Evolutionary conservation across 2,888 invertebrate species (phyloP).

Genomic region (Cabera pusaria): DNA sequence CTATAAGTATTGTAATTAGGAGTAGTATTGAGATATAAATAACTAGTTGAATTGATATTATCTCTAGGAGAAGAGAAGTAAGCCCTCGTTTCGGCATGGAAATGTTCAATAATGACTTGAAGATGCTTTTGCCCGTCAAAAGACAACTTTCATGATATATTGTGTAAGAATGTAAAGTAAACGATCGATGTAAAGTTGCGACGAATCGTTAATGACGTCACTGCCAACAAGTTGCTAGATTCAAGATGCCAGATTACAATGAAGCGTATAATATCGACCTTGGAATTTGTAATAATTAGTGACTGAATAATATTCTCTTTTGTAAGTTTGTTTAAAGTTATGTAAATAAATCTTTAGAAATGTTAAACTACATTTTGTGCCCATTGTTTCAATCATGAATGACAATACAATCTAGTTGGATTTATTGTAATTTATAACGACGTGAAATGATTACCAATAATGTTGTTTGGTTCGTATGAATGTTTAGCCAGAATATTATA

Average conservation of each 20-base stretch:
- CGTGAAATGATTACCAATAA: conserved; percentile 18
- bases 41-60: conserved; percentile 45
- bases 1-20: conserved; percentile 59
- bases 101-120: conserved; percentile 30
- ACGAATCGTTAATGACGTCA: conserved; percentile 18
- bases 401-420: conserved; percentile 15
- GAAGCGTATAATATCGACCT: conserved; percentile 1
- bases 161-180: too few species aligned
- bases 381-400: conserved; percentile 13
- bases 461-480: conserved; percentile 30
- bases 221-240: conserved; percentile 27
- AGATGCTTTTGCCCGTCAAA: conserved; percentile 68
- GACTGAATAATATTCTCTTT: conserved; percentile 10
- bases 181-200: conserved; percentile 28
- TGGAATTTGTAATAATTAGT: conserved; percentile 6
- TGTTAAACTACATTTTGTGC: conserved; percentile 8
- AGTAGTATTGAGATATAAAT: conserved; percentile 48
- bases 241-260: not conserved
- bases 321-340: conserved; percentile 2
- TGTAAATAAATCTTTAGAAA: conserved; percentile 15
- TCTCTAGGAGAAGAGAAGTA: conserved; percentile 36
- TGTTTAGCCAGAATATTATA: conserved; percentile 26
- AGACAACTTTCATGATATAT: conserved; percentile 66
- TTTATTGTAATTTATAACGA: conserved; percentile 20
- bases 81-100: conserved; percentile 17